Evolutionary conservation across 2,797 vertebrate genomes (phyloP).

Genomic region (Limnodromus scolopaceus): DNA sequence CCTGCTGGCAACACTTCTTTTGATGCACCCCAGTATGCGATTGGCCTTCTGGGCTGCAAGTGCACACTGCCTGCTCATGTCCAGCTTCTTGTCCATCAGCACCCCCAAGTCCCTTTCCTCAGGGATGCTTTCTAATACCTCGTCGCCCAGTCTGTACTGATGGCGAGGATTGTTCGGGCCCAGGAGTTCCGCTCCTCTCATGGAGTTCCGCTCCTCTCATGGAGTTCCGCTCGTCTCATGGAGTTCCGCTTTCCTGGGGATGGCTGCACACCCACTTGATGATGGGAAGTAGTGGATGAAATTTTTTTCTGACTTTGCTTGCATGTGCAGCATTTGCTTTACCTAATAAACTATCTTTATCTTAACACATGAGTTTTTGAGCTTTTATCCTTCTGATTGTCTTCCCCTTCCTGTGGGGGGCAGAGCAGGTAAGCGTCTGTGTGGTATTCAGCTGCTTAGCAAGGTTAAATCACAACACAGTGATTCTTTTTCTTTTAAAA

Average conservation of each 20-base stretch:
- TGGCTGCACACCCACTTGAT: background rate
- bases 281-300: background rate
- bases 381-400: background rate
- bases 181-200: no score
- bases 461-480: background rate
- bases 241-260: background rate
- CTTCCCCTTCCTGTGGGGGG: background rate
- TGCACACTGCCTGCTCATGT: no score
- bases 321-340: background rate
- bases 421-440: background rate
- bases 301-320: background rate
- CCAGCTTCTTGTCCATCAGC: no score
- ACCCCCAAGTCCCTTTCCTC: no score
- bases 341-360: background rate
- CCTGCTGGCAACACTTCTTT: no score
- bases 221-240: no score
- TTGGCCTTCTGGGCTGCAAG: no score
- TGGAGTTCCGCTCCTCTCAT: no score
- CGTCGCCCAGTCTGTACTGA: no score
- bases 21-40: no score
- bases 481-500: background rate
- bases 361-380: rapidly evolving
- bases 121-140: no score
- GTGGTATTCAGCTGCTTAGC: background rate
- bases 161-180: no score